Evolutionary conservation across 2,888 invertebrate genomes (phyloP).

Genomic region (Holacanthella duospinosa): DNA sequence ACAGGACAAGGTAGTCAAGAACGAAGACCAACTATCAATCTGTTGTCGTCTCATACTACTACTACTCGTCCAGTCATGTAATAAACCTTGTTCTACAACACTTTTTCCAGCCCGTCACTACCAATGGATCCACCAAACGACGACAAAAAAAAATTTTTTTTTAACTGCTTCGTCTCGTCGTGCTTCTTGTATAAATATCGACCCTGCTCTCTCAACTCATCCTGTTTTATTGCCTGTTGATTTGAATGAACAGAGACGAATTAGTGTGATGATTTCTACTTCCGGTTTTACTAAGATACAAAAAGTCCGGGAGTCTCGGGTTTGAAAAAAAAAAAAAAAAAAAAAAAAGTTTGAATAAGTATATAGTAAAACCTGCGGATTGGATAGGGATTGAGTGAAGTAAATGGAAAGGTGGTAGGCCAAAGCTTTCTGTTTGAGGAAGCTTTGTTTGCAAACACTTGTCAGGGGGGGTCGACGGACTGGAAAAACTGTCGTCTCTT

Average conservation of each 20-base stretch:
- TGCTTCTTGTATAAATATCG: constrained; percentile 14
- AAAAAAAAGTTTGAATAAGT: too few relatives aligned
- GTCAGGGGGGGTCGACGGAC: not conserved
- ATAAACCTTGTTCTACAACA: constrained; percentile 28
- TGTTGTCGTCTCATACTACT: constrained; percentile 36
- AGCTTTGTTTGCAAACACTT: not conserved
- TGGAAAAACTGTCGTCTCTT: not conserved
- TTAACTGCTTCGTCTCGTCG: not conserved
- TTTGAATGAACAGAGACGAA: constrained; percentile 32
- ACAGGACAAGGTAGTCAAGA: not conserved
- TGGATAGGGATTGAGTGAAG: not conserved
- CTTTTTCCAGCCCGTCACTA: constrained; percentile 9
- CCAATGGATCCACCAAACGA: not conserved
- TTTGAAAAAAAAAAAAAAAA: too few relatives aligned
- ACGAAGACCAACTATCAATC: constrained; percentile 26
- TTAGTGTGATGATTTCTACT: constrained; percentile 35
- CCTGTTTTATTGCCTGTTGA: constrained; percentile 38
- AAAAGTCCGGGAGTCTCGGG: too few relatives aligned
- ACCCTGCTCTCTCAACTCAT: constrained; percentile 9
- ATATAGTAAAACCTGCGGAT: too few relatives aligned
- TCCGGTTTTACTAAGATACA: constrained; percentile 20
- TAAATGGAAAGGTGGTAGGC: not conserved
- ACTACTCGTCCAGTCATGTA: constrained; percentile 28
- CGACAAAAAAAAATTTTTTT: not conserved
- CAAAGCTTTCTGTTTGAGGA: not conserved